Conservation (phyloP, 2,113 vertebrate species). For the Neogale vison region DNA sequence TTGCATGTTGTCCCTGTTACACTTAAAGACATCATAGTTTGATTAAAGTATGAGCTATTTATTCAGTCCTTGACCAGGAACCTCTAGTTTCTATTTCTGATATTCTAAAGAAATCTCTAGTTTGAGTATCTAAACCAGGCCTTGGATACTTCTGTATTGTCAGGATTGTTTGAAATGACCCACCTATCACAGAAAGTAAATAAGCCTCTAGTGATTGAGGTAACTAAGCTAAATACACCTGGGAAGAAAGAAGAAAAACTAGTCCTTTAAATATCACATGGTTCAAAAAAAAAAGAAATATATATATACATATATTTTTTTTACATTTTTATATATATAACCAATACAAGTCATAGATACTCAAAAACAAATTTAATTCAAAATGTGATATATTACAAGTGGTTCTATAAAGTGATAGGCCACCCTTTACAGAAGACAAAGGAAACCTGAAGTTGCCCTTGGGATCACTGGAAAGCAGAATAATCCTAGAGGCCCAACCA, state of each 20-base stretch:
- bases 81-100: conserved; percentile 4
- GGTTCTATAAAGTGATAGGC: neutral
- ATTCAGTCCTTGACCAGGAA: neutral
- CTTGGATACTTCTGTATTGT: neutral
- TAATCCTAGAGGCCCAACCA: neutral
- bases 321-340: neutral
- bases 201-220: neutral
- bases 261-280: neutral
- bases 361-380: neutral
- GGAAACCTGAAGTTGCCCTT: conserved; percentile 15
- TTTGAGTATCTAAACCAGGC: neutral
- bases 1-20: neutral
- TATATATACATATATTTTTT: too few relatives aligned
- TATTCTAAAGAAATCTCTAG: conserved; percentile 45
- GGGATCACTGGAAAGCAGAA: neutral
- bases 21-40: neutral
- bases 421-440: neutral
- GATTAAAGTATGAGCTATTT: neutral
- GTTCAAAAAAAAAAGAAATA: too few relatives aligned
- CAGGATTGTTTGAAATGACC: neutral
- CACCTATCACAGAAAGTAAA: neutral
- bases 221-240: neutral
- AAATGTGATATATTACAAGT: neutral
- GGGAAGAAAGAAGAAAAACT: neutral
- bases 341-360: neutral